Evolutionary conservation across 2,797 vertebrate species (phyloP).

Genomic region (Onychomys leucogaster): DNA sequence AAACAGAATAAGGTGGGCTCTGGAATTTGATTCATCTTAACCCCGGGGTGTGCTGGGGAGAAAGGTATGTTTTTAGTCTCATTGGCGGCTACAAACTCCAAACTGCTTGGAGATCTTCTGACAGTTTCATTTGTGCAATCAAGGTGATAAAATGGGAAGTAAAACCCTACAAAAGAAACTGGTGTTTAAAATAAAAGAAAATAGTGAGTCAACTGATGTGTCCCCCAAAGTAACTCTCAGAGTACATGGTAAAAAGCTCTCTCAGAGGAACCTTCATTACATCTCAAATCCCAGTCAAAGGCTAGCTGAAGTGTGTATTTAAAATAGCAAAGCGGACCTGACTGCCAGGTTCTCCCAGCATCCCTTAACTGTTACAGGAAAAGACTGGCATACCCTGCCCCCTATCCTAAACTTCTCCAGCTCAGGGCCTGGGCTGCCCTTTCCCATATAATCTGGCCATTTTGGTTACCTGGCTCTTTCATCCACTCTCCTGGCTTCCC

Average conservation of each 20-base stretch:
- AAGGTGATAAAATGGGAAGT: background rate
- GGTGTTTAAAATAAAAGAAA: background rate
- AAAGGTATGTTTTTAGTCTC: background rate
- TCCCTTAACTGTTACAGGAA: background rate
- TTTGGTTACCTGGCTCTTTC: background rate
- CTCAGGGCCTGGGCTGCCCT: background rate
- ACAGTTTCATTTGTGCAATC: background rate
- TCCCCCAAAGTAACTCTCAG: background rate
- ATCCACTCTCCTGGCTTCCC: too few relatives aligned
- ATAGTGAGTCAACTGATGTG: rapidly evolving
- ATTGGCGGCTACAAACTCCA: too few relatives aligned
- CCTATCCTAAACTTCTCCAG: too few relatives aligned
- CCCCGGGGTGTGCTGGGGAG: rapidly evolving
- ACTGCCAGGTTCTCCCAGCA: background rate
- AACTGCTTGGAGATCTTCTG: background rate
- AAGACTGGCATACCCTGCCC: too few relatives aligned
- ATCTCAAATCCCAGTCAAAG: background rate
- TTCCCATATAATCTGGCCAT: background rate
- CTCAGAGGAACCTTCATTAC: background rate
- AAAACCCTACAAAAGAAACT: background rate
- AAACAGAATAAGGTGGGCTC: background rate
- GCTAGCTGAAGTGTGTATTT: background rate
- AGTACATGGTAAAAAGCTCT: background rate
- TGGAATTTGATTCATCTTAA: background rate
- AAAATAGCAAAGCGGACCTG: background rate